These are phyloP conservation scores for Xestia rhomboidea DNA, from an alignment of 2,888 invertebrate species.

Conservation along the genomic window DNA sequence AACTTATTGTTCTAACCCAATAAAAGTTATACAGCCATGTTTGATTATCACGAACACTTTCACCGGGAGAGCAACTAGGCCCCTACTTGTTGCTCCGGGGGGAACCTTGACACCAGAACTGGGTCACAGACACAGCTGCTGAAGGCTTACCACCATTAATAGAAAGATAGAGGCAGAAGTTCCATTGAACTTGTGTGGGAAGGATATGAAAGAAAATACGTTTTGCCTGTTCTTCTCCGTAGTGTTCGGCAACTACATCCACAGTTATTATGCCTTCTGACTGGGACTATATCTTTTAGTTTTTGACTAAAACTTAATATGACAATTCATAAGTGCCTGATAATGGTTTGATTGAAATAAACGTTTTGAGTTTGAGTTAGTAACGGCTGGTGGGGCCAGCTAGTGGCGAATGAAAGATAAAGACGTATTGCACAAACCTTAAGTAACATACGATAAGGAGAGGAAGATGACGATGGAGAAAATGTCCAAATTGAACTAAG, in stretches of 20 bases:
- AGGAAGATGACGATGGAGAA: not conserved
- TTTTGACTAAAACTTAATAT: not conserved
- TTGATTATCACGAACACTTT: conserved; percentile 48
- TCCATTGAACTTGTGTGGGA: not conserved
- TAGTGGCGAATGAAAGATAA: not conserved
- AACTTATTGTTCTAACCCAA: conserved; percentile 39
- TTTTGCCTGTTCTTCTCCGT: not conserved
- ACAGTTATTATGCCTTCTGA: not conserved
- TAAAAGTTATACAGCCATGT: conserved; percentile 43
- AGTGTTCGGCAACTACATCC: not conserved
- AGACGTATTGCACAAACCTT: not conserved
- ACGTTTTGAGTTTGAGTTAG: not conserved
- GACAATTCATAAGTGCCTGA: not conserved
- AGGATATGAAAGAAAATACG: not conserved
- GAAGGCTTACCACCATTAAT: conserved; percentile 1
- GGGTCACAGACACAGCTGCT: conserved; percentile 50
- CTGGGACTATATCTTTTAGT: not conserved
- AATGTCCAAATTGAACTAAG: not conserved
- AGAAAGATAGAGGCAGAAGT: conserved; percentile 38
- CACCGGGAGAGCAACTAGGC: conserved; percentile 21
- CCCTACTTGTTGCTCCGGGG: conserved; percentile 63
- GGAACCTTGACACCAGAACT: conserved; percentile 62
- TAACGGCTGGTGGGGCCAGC: too few species aligned
- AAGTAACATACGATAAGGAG: not conserved
- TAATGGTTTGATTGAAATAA: not conserved